Conservation (phyloP, 2,888 invertebrate species). For the Scaptodrosophila latifasciaeformis region DNA sequence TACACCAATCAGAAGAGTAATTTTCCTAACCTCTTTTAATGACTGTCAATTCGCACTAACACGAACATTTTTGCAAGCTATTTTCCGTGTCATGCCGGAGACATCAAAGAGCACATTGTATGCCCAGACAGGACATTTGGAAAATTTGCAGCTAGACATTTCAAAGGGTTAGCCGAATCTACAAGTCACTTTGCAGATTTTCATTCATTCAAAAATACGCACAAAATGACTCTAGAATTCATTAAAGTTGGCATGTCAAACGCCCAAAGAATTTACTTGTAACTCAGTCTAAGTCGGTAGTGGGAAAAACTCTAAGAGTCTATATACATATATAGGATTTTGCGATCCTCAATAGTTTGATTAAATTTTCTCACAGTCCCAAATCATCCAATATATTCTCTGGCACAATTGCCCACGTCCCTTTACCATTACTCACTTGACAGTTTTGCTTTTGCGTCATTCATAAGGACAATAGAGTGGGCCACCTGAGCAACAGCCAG, state of each 20-base stretch:
- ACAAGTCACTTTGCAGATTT: conserved; percentile 51
- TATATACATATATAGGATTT: no score
- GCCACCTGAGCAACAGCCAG: conserved; percentile 48
- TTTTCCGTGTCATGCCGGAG: conserved; percentile 44
- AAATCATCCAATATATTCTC: conserved; percentile 4
- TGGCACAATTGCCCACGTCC: conserved; percentile 51
- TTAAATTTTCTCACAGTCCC: conserved; percentile 26
- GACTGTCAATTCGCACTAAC: conserved; percentile 45
- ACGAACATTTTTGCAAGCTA: conserved; percentile 33
- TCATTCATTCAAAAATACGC: conserved; percentile 41
- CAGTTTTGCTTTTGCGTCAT: conserved; percentile 61
- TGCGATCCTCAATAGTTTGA: not conserved
- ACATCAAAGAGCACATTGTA: conserved; percentile 37
- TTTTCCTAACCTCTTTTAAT: no score
- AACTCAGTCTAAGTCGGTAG: conserved; percentile 10
- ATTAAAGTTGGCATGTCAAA: conserved; percentile 24
- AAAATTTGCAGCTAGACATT: conserved; percentile 1
- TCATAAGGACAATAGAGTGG: conserved; percentile 54
- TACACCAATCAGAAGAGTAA: no score
- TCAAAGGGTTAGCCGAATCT: conserved; percentile 51
- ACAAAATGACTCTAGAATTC: conserved; percentile 13
- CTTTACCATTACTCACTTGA: conserved; percentile 61
- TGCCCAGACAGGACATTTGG: conserved; percentile 20
- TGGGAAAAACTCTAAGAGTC: no score
- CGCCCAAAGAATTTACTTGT: conserved; percentile 3